Evolutionary conservation across 1,140 invertebrate genomes (phyloP).

Genomic region (Scaptomyza montana): DNA sequence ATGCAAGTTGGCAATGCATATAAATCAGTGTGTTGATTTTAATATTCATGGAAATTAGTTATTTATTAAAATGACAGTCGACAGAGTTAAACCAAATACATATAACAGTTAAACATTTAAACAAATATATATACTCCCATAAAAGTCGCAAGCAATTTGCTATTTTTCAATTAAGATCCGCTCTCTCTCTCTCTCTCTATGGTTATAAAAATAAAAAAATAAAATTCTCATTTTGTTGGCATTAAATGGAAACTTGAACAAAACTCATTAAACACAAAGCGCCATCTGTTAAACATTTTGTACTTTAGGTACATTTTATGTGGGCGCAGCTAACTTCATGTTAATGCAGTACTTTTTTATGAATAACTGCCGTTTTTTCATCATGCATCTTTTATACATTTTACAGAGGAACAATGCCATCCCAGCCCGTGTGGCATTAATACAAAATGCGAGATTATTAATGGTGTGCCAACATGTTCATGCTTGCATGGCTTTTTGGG

Average conservation of each 20-base stretch:
- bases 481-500: constrained; percentile 89
- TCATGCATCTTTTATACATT: not conserved
- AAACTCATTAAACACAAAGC: too few relatives aligned
- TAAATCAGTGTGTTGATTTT: constrained; percentile 50
- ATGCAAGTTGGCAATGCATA: constrained; percentile 68
- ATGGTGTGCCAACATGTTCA: constrained; percentile 90
- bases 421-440: constrained; percentile 91
- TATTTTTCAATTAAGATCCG: not conserved
- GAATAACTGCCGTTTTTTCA: not conserved
- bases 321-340: too few relatives aligned
- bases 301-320: too few relatives aligned
- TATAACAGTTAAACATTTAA: not conserved
- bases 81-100: not conserved
- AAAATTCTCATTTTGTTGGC: not conserved
- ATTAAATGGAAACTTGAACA: not conserved
- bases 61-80: constrained; percentile 17
- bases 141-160: constrained; percentile 1
- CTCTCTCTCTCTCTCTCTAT: not conserved
- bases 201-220: too few relatives aligned
- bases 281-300: too few relatives aligned
- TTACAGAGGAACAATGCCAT: constrained; percentile 90
- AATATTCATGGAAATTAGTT: constrained; percentile 45
- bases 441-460: constrained; percentile 91
- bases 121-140: not conserved
- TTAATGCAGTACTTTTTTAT: too few relatives aligned